These are phyloP conservation scores for Colistium nudipinnis DNA, from an alignment of 2,113 vertebrate species.

Conservation along the genomic window DNA sequence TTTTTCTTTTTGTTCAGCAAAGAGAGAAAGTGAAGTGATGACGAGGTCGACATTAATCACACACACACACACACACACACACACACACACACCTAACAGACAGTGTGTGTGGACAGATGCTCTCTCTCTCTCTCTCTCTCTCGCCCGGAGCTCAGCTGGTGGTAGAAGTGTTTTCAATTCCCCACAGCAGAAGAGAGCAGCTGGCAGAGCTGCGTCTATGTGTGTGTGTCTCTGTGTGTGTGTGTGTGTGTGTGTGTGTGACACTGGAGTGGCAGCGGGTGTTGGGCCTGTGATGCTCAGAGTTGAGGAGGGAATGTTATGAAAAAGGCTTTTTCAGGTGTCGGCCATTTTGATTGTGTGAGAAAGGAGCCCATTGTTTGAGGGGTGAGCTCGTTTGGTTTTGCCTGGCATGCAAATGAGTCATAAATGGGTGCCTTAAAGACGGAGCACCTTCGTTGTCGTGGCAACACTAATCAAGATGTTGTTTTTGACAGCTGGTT, in stretches of 20 bases:
- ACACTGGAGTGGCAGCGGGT: no score
- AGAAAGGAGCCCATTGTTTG: no score
- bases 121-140: slow-evolving; percentile 28
- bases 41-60: slow-evolving; percentile 87
- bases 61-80: slow-evolving; percentile 16
- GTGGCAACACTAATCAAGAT: no score
- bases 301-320: no score
- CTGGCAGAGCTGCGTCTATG: slow-evolving; percentile 59
- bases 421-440: no score
- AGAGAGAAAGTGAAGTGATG: slow-evolving; percentile 83
- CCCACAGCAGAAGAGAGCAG: slow-evolving; percentile 65
- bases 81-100: slow-evolving; percentile 5
- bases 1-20: slow-evolving; percentile 79
- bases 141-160: slow-evolving; percentile 70
- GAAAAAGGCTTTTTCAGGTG: no score
- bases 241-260: background rate
- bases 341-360: no score
- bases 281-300: no score
- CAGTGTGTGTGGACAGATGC: slow-evolving; percentile 45
- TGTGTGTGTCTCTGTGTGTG: background rate
- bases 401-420: no score
- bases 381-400: no score
- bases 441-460: no score
- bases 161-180: slow-evolving; percentile 63
- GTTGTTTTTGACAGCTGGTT: no score